Percentiles rank a stretch among this genome's conserved stretches.
phyloP scores from a whole-genome alignment of 2,888 invertebrate species.

The Agonopterix arenella region DNA sequence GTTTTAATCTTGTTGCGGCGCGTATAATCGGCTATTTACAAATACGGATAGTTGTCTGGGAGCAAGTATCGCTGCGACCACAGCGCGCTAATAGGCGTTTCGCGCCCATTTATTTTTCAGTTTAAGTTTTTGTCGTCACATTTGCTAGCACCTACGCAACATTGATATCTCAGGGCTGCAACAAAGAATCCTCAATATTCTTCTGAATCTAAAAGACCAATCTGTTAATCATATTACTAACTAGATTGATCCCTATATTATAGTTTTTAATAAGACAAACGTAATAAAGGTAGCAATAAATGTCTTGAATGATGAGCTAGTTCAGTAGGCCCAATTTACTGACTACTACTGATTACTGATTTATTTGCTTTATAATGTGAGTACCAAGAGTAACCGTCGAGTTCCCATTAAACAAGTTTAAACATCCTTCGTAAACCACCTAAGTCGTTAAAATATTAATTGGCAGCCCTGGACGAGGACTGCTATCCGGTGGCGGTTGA shows the following conservation, averaged over 20 bases:
- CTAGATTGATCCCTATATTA: too few relatives aligned
- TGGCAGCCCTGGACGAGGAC: slow-evolving; percentile 63
- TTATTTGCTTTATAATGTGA: not conserved
- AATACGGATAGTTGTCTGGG: slow-evolving; percentile 44
- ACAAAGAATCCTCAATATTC: too few relatives aligned
- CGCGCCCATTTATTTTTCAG: slow-evolving; percentile 55
- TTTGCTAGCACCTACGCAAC: slow-evolving; percentile 53
- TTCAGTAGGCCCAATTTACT: too few relatives aligned
- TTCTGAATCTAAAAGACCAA: too few relatives aligned
- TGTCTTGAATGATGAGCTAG: too few relatives aligned
- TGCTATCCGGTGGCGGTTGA: slow-evolving; percentile 74
- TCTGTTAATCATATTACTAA: too few relatives aligned
- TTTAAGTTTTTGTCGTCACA: slow-evolving; percentile 59
- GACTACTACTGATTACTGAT: too few relatives aligned
- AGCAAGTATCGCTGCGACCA: slow-evolving; percentile 32
- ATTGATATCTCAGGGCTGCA: slow-evolving; percentile 42
- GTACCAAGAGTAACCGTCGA: slow-evolving; percentile 13
- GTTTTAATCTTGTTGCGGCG: slow-evolving; percentile 28
- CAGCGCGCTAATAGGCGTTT: slow-evolving; percentile 51
- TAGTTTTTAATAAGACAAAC: too few relatives aligned
- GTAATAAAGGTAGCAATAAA: too few relatives aligned
- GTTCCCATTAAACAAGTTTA: slow-evolving; percentile 30
- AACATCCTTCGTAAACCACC: slow-evolving; percentile 23
- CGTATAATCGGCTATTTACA: slow-evolving; percentile 48
- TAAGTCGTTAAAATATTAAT: slow-evolving; percentile 50